A percentile compares a stretch with the other conserved stretches of the same genome.
Conservation (phyloP, 2,113 vertebrate species). For the Channa argus region DNA sequence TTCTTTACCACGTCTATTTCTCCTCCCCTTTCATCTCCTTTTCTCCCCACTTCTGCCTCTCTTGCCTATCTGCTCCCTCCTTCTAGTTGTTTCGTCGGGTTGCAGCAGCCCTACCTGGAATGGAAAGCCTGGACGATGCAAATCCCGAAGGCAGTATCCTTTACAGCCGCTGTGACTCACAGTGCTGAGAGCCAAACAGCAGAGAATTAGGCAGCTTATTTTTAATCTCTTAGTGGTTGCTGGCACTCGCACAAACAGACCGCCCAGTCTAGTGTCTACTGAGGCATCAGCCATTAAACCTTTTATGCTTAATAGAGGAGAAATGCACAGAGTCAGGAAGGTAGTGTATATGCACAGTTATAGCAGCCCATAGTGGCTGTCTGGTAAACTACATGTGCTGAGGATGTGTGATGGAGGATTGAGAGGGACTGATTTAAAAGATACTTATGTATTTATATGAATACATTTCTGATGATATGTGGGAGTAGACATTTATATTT, state of each 20-base stretch:
- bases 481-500: too few species aligned
- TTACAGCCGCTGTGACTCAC: slow-evolving; percentile 55
- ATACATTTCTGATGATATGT: too few species aligned
- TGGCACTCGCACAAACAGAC: slow-evolving; percentile 57
- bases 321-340: slow-evolving; percentile 33
- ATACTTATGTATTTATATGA: too few species aligned
- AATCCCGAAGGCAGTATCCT: slow-evolving; percentile 85
- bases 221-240: slow-evolving; percentile 71
- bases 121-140: slow-evolving; percentile 81
- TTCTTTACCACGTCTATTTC: neutral
- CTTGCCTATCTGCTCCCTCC: neutral
- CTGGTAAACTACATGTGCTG: slow-evolving; percentile 2
- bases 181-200: slow-evolving; percentile 40
- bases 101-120: slow-evolving; percentile 80
- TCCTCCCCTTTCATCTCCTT: neutral
- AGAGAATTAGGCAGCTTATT: slow-evolving; percentile 55
- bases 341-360: slow-evolving; percentile 1
- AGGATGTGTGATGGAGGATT: slow-evolving; percentile 26
- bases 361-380: slow-evolving; percentile 50
- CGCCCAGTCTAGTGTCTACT: slow-evolving; percentile 34
- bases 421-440: neutral
- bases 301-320: slow-evolving; percentile 42
- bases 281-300: slow-evolving; percentile 51
- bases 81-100: slow-evolving; percentile 78
- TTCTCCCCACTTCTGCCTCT: neutral